A percentile compares a stretch with the other conserved stretches of the same genome.
phyloP scores from a whole-genome alignment of 2,888 invertebrate species.

The Gari tellinella region DNA sequence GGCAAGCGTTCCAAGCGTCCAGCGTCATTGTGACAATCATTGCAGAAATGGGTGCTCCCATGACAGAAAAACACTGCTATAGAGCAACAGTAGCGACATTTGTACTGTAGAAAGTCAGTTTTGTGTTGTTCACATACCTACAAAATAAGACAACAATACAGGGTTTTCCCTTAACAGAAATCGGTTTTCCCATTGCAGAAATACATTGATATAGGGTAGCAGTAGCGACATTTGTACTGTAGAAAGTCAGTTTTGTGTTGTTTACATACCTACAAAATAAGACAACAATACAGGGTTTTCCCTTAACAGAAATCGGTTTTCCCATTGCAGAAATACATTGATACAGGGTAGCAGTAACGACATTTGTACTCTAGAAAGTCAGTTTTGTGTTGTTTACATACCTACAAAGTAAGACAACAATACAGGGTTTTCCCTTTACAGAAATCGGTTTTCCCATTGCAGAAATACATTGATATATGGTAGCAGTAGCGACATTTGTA shows the following conservation, averaged over 20 bases:
- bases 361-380: constrained; percentile 99
- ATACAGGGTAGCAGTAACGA: constrained; percentile 98
- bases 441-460: constrained; percentile 99
- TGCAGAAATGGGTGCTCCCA: constrained; percentile 99
- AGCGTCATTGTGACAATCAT: constrained; percentile 98
- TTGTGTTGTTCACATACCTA: constrained; percentile 97
- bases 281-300: too few relatives aligned
- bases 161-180: too few relatives aligned
- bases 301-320: constrained; percentile 99
- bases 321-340: constrained; percentile 99
- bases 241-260: constrained; percentile 98
- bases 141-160: constrained; percentile 26
- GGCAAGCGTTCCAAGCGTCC: constrained; percentile 94
- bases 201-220: constrained; percentile 98
- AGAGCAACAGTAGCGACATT: constrained; percentile 98
- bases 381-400: constrained; percentile 97
- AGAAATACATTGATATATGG: constrained; percentile 98
- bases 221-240: constrained; percentile 99
- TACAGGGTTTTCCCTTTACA: too few relatives aligned
- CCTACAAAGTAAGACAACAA: constrained; percentile 81
- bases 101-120: constrained; percentile 98
- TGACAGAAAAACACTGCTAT: constrained; percentile 99
- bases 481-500: constrained; percentile 99
- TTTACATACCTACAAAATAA: constrained; percentile 89
- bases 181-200: constrained; percentile 99